Conservation (phyloP, 1,140 invertebrate genomes). For the Drosophila bipectinata region DNA sequence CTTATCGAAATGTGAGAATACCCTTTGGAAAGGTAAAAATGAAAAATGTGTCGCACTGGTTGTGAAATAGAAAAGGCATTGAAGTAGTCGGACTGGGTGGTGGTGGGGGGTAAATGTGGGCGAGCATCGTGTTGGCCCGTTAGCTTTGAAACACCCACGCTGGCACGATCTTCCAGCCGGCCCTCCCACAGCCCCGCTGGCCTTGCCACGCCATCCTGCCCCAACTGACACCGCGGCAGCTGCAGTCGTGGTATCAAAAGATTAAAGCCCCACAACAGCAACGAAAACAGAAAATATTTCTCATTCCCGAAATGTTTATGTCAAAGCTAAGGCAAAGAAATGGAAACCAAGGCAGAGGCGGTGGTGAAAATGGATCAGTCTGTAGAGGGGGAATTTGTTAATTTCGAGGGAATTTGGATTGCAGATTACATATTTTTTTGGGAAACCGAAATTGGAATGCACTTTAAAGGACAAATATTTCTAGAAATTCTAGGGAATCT, state of each 20-base stretch:
- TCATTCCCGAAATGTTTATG: constrained; percentile 63
- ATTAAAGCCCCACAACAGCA: constrained; percentile 71
- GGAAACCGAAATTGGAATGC: constrained; percentile 1
- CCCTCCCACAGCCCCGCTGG: neutral
- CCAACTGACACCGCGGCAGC: constrained; percentile 53
- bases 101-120: constrained; percentile 49
- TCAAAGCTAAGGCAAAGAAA: constrained; percentile 54
- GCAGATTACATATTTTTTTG: too few relatives aligned
- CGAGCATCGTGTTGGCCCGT: constrained; percentile 38
- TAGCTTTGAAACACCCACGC: constrained; percentile 50
- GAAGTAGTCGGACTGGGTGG: constrained; percentile 8
- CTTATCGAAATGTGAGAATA: neutral
- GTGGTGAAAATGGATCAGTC: constrained; percentile 16
- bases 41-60: constrained; percentile 44
- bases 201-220: neutral
- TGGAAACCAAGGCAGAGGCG: constrained; percentile 54
- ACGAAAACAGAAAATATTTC: constrained; percentile 56
- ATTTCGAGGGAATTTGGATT: constrained; percentile 34
- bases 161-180: neutral
- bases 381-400: constrained; percentile 14
- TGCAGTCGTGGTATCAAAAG: constrained; percentile 67
- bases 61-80: constrained; percentile 3
- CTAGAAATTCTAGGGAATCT: constrained; percentile 1
- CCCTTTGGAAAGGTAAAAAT: neutral
- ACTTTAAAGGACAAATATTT: neutral